Percentiles rank a stretch among this genome's conserved stretches.
Evolutionary conservation across 2,888 invertebrate genomes (phyloP).

Genomic region (Platycnemis pennipes): DNA sequence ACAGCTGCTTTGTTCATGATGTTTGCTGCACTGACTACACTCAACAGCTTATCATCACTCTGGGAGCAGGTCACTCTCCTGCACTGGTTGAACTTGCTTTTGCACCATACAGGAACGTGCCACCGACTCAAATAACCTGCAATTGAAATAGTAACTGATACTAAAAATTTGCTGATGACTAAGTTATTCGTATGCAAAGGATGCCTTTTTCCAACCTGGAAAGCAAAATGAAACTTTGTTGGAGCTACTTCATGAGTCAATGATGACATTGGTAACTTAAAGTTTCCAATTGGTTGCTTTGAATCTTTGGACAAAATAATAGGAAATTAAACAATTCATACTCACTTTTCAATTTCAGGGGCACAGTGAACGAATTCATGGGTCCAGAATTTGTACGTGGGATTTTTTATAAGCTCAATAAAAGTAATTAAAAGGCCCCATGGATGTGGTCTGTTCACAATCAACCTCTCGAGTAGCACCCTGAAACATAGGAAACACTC

Average conservation of each 20-base stretch:
- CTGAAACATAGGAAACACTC: slow-evolving; percentile 78
- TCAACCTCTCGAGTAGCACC: slow-evolving; percentile 96
- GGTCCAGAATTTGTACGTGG: slow-evolving; percentile 98
- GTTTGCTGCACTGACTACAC: slow-evolving; percentile 61
- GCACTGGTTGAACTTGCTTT: slow-evolving; percentile 85
- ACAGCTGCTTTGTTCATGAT: slow-evolving; percentile 60
- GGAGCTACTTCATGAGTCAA: slow-evolving; percentile 61
- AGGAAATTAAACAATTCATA: slow-evolving; percentile 73
- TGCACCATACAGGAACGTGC: slow-evolving; percentile 97
- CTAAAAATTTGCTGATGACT: slow-evolving; percentile 65
- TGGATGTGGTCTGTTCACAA: slow-evolving; percentile 99
- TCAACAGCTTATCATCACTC: slow-evolving; percentile 81
- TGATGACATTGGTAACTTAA: neutral
- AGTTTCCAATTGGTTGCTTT: neutral
- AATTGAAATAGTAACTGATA: slow-evolving; percentile 75
- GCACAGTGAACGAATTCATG: slow-evolving; percentile 99
- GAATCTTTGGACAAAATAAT: neutral
- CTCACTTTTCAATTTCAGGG: slow-evolving; percentile 99
- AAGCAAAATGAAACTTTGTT: slow-evolving; percentile 64
- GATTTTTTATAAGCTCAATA: slow-evolving; percentile 99
- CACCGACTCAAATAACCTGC: slow-evolving; percentile 96
- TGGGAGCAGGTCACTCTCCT: slow-evolving; percentile 83
- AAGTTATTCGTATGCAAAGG: slow-evolving; percentile 63
- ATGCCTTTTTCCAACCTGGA: slow-evolving; percentile 68
- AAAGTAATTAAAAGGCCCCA: slow-evolving; percentile 99